These are phyloP conservation scores for Hippopotamyrus pictus DNA, from an alignment of 2,797 vertebrate genomes.

Conservation along the genomic window DNA sequence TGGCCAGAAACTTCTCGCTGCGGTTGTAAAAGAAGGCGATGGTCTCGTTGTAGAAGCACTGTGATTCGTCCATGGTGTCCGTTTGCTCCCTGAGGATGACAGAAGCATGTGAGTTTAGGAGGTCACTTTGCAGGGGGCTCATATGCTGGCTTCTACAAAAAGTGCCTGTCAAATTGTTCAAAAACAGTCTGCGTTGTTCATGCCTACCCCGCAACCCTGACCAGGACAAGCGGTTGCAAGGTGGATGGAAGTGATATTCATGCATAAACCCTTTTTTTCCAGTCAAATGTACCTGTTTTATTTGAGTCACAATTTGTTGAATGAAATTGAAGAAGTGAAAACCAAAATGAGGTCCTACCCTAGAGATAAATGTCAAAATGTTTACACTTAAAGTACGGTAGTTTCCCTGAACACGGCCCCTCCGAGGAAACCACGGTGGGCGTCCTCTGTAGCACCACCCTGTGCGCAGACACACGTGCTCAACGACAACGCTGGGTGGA, in stretches of 20 bases:
- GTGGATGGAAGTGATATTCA: neutral
- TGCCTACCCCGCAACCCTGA: neutral
- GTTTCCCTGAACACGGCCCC: neutral
- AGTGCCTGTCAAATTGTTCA: neutral
- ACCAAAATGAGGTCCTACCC: neutral
- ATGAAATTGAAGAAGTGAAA: neutral
- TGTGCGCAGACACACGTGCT: neutral
- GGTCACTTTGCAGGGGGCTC: neutral
- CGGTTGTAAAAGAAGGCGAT: constrained; percentile 98
- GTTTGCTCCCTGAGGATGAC: constrained; percentile 46
- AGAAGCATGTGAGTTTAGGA: neutral
- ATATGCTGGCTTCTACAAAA: neutral
- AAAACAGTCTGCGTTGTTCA: neutral
- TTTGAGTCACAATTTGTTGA: neutral
- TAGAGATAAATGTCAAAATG: neutral
- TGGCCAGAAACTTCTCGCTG: constrained; percentile 84
- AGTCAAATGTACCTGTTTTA: neutral
- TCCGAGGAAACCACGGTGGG: neutral
- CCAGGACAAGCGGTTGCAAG: neutral
- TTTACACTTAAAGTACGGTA: neutral
- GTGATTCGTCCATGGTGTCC: constrained; percentile 70
- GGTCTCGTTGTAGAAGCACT: constrained; percentile 96
- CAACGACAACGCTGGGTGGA: neutral
- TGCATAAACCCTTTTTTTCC: neutral
- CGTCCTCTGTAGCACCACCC: neutral